A percentile compares a stretch with the other conserved stretches of the same genome.
phyloP scores from a whole-genome alignment of 2,113 vertebrate species.

The Numenius arquata region DNA sequence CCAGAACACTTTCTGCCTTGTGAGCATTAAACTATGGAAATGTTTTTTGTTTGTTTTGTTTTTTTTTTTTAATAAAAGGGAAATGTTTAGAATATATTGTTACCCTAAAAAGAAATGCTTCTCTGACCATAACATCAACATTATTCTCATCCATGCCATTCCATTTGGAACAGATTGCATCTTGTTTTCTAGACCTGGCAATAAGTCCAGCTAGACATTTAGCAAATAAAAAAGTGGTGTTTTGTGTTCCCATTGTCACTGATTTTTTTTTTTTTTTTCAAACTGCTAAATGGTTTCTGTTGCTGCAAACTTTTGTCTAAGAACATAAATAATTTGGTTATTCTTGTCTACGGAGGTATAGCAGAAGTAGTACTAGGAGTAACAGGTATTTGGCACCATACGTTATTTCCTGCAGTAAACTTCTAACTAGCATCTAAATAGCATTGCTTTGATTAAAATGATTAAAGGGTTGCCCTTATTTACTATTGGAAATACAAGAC shows the following conservation, averaged over 20 bases:
- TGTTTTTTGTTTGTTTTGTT: no score
- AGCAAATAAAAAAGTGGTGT: neutral
- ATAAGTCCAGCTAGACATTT: neutral
- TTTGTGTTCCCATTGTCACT: neutral
- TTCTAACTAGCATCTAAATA: neutral
- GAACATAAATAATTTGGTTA: neutral
- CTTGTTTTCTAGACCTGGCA: constrained; percentile 15
- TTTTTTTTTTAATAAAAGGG: neutral
- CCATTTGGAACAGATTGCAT: constrained; percentile 12
- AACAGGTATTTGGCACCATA: neutral
- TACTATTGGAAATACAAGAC: neutral
- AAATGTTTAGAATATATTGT: constrained; percentile 12
- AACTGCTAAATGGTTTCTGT: neutral
- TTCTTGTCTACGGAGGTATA: neutral
- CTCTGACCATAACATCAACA: neutral
- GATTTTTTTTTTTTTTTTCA: neutral
- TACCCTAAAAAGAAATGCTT: neutral
- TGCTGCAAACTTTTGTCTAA: neutral
- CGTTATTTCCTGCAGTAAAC: neutral
- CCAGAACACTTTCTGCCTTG: neutral
- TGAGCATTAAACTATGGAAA: neutral
- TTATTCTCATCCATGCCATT: neutral
- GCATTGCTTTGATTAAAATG: neutral
- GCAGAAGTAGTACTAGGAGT: neutral
- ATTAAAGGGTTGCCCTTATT: neutral